Evolutionary conservation across 1,140 invertebrate species (phyloP), one percentile per base, ranked within the genome.

Genomic region (Chironomus tepperi): DNA sequence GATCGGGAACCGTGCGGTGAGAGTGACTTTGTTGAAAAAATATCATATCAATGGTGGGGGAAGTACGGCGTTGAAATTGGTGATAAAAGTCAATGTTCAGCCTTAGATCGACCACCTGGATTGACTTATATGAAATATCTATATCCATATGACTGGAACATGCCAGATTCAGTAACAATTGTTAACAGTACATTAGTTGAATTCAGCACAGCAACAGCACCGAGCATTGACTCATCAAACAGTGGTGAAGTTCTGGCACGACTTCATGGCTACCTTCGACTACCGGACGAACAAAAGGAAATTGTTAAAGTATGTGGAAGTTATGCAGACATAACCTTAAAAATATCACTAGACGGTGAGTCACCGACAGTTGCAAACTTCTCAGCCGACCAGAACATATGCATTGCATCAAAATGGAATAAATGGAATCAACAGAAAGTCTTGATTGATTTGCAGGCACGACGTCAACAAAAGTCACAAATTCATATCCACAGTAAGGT

Each of bases 41-140:
- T 57, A 1, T 10, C 9, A 2, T 87, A 89, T 1, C 93, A 93
- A 1, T 96, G 94, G 94, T 97, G 94, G 95, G 93, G 93, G 0
- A 82, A 88, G 0, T 89, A 90, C 74, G 94, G 93, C 18, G 90
- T 89, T 0, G 92, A 94, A 83, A 90, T 94, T 2, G 85, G 89
- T 0, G 85, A 85, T n/a, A 88, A 93, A 0, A 86, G 90, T 18
- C 86, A 93, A 76, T 97, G 95, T 81, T 89, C 91, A 73, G 83
- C 87, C 19, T 84, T 91, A 77, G 94, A 97, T 80, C 89, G 88
- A 76, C 86, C 93, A 67, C 93, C 95, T 0, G 96, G 96, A 0
- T 84, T 98, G 0, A 96, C 94, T 0, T 95, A 93, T 77, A 84
- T 96, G 0, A 91, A 93, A 77, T 97, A 97, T 80, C 88, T 91